These are phyloP conservation scores for Agrochola lota DNA, from an alignment of 2,888 invertebrate genomes.

Conservation along the genomic window DNA sequence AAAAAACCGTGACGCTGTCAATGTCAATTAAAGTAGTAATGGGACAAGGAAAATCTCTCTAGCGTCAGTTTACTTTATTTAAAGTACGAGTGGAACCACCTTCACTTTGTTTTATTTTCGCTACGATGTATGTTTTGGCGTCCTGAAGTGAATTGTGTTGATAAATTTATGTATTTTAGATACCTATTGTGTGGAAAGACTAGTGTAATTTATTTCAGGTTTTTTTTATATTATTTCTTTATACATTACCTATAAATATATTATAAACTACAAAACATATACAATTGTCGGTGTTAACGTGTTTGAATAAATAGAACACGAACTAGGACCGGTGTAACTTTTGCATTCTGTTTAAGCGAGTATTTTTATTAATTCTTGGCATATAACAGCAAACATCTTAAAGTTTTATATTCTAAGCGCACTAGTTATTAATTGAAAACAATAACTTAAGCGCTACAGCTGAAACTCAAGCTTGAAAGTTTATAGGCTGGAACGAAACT, in stretches of 20 bases:
- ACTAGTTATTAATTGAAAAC: slow-evolving; percentile 22
- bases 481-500: slow-evolving; percentile 34
- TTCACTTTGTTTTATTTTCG: not conserved
- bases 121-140: not conserved
- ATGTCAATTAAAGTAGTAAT: slow-evolving; percentile 21
- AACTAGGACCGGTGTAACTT: not conserved
- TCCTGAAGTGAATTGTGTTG: not conserved
- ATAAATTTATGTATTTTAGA: not conserved
- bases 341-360: not conserved
- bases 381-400: not conserved
- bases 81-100: not conserved
- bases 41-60: slow-evolving; percentile 23
- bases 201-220: not conserved
- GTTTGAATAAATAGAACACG: not conserved
- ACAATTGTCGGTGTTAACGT: too few species aligned
- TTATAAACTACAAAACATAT: too few species aligned
- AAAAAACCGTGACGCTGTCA: slow-evolving; percentile 9
- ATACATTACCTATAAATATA: too few species aligned
- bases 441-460: slow-evolving; percentile 25
- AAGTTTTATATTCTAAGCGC: slow-evolving; percentile 5
- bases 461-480: slow-evolving; percentile 30
- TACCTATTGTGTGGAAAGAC: not conserved
- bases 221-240: not conserved
- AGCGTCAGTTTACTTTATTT: not conserved
- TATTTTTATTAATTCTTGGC: not conserved